Percentiles rank a stretch among this genome's conserved stretches.
phyloP scores from a whole-genome alignment of 2,113 vertebrate species.

The Microcebus murinus region DNA sequence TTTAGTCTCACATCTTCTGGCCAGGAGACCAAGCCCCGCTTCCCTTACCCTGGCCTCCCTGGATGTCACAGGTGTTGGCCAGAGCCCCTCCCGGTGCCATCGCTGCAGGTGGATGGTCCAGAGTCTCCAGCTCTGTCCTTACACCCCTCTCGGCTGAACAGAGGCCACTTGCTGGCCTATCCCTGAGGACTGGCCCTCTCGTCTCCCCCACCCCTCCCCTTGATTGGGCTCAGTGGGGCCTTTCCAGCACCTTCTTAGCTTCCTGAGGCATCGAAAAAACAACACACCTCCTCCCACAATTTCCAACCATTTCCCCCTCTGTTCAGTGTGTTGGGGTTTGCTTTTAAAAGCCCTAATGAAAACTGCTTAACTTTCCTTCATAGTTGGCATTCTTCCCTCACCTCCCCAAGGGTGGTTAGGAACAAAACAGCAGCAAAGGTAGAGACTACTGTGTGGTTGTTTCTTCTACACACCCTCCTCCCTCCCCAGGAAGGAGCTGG shows the following conservation, averaged over 20 bases:
- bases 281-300: background rate
- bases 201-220: background rate
- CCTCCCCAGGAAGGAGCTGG: background rate
- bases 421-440: background rate
- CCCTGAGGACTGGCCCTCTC: background rate
- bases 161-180: background rate
- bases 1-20: too few relatives aligned
- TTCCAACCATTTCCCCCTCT: background rate
- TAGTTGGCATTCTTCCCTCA: background rate
- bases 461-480: background rate
- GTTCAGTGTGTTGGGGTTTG: background rate
- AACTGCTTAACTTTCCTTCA: background rate
- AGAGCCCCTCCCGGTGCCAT: background rate
- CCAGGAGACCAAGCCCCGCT: background rate
- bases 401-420: background rate
- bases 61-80: background rate
- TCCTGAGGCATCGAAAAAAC: background rate
- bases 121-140: background rate
- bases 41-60: background rate
- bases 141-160: background rate
- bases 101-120: background rate
- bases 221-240: background rate
- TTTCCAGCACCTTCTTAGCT: slow-evolving; percentile 5
- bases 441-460: background rate
- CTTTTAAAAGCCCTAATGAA: slow-evolving; percentile 2